Evolutionary conservation across 2,797 vertebrate genomes (phyloP).

Genomic region (Peromyscus melanophrys): DNA sequence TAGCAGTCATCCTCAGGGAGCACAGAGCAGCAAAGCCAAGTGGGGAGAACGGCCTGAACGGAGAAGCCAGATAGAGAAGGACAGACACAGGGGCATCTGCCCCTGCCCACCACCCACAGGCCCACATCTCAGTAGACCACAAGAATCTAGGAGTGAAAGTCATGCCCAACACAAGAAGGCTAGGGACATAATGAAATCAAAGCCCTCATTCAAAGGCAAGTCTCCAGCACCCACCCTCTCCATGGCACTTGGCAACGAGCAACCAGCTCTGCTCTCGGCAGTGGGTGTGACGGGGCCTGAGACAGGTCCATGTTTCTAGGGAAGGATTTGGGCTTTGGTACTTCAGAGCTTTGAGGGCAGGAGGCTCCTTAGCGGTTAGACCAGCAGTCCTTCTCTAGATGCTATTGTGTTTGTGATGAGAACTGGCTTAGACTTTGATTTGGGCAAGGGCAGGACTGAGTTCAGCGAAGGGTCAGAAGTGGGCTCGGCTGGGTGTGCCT

Average conservation of each 20-base stretch:
- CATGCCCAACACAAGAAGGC: not conserved
- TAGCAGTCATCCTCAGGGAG: not conserved
- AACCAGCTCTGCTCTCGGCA: not conserved
- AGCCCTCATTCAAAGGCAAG: not conserved
- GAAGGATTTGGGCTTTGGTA: not conserved
- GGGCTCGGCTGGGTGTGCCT: not conserved
- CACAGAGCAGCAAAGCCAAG: not conserved
- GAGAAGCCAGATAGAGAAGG: not conserved
- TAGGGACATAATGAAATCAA: not conserved
- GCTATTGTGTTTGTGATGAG: not conserved
- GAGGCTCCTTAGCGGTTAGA: not conserved
- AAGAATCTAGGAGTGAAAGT: not conserved
- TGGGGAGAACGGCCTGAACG: not conserved
- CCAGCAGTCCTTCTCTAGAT: not conserved
- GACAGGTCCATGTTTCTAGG: not conserved
- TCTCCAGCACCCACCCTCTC: conserved; percentile 2
- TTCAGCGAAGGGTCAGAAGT: not conserved
- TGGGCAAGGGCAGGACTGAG: not conserved
- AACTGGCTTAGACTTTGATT: not conserved
- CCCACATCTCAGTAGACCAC: not conserved
- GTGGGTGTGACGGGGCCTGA: not conserved
- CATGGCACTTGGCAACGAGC: not conserved
- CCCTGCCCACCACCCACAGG: not conserved
- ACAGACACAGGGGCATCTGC: not conserved
- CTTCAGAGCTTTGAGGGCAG: not conserved